Evolutionary conservation across 2,797 vertebrate genomes (phyloP).

Genomic region (Siniperca undulata): DNA sequence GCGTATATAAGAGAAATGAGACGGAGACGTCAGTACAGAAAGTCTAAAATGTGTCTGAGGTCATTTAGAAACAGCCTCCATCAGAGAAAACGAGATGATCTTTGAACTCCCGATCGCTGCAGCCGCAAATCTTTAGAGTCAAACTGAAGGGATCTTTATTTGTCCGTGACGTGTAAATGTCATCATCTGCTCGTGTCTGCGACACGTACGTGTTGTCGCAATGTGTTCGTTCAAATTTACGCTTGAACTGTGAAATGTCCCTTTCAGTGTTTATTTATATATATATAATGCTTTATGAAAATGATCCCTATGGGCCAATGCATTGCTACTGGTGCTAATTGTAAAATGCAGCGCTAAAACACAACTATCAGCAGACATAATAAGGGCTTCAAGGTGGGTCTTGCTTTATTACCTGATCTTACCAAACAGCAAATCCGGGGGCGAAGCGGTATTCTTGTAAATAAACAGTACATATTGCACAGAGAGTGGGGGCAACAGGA

Average conservation of each 20-base stretch:
- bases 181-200: neutral
- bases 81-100: neutral
- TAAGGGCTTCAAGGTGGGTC: neutral
- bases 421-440: neutral
- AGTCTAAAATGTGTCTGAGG: neutral
- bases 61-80: neutral
- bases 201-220: too few species aligned
- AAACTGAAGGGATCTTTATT: too few species aligned
- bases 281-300: too few species aligned
- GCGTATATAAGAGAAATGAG: too few species aligned
- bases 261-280: too few species aligned
- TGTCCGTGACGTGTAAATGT: too few species aligned
- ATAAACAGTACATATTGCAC: slow-evolving; percentile 1
- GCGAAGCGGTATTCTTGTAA: neutral
- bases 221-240: too few species aligned
- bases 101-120: neutral
- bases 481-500: neutral
- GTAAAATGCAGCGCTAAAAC: neutral
- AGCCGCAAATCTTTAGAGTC: too few species aligned
- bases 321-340: neutral
- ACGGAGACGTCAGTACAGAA: too few species aligned
- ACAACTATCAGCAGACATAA: neutral
- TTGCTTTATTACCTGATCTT: neutral
- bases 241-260: too few species aligned
- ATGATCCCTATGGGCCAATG: too few species aligned